Evolutionary conservation across 2,113 vertebrate species (phyloP), one percentile per base, ranked within the genome.

Genomic region (Boleophthalmus pectinirostris): DNA sequence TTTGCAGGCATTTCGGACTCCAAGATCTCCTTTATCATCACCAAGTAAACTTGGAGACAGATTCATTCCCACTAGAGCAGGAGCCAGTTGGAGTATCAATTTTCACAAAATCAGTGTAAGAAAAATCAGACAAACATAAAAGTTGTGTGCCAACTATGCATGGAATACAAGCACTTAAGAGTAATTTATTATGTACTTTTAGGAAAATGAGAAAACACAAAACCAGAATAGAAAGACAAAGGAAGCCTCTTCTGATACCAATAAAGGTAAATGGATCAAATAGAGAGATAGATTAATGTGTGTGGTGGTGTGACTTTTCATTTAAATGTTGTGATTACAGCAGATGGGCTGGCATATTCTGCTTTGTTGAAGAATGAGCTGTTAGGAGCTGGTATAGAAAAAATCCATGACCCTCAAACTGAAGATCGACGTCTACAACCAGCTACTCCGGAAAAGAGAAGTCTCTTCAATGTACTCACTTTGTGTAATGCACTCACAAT

Each of bases 191-290:
- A 38, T 29, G 56, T 11, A 54, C 16, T 66, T 74, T 75, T 16
- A 51, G 97, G 97, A 98, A 88, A 98, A 97, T 0, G 95, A 98
- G 76, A 97, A 97, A 70, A 97, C 96, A 0, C 96, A 95, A 12
- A 97, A 93, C 86, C 96, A 97, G 74, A 97, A 96, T 89, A 92
- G 95, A 73, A 97, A 97, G 90, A 95, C 96, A 29, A 98, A 98
- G 75, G 96, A 98, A 18, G 95, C 95, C 11, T 95, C 96, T 0
- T 94, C 96, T 0, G 97, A 98, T 83, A 97, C 91, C 0, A 94
- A 95, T 68, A 98, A 98, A 96, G 97, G 96, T 97, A 68, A 86
- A 73, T 49, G 43, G 1, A 54, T n/a, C 18, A 2, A 10, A 3
- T 54, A 9, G 20, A 11, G 6, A 20, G 9, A 0, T 20, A 18